Conservation (phyloP, 2,797 vertebrate genomes). For the Clarias laeviceps region DNA sequence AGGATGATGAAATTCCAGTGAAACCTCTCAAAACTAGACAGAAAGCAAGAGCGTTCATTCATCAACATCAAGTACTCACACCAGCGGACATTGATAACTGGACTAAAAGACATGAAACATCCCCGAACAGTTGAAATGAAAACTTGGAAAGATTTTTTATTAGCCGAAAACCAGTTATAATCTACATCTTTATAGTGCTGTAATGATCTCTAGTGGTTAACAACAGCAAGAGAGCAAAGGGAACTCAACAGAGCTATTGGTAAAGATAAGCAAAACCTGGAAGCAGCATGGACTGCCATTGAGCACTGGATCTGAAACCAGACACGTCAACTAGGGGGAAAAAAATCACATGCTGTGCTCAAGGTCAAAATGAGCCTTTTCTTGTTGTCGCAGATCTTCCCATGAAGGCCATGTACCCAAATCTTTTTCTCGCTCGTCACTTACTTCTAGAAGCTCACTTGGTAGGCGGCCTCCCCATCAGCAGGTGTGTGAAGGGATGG, state of each 20-base stretch:
- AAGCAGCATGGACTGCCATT: neutral
- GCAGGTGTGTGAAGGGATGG: too few relatives aligned
- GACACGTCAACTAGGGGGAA: neutral
- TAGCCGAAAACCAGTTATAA: neutral
- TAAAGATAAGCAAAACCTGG: neutral
- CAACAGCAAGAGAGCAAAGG: neutral
- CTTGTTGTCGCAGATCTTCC: neutral
- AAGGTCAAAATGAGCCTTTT: neutral
- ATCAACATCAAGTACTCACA: neutral
- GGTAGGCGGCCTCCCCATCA: too few relatives aligned
- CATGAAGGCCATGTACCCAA: too few relatives aligned
- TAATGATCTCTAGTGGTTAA: neutral
- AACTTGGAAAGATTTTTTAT: neutral
- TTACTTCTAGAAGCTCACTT: too few relatives aligned
- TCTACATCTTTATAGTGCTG: neutral
- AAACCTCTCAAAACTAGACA: neutral
- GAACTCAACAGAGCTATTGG: neutral
- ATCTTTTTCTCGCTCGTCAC: too few relatives aligned
- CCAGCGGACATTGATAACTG: neutral
- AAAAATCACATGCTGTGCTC: neutral
- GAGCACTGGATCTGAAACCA: neutral
- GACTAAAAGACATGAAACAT: slow-evolving; percentile 4
- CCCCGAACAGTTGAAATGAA: neutral
- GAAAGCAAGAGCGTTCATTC: neutral
- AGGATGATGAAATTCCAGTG: neutral